Base-by-base conservation (phyloP, 1,140 invertebrate genomes). In the Polypedilum pembai region DNA sequence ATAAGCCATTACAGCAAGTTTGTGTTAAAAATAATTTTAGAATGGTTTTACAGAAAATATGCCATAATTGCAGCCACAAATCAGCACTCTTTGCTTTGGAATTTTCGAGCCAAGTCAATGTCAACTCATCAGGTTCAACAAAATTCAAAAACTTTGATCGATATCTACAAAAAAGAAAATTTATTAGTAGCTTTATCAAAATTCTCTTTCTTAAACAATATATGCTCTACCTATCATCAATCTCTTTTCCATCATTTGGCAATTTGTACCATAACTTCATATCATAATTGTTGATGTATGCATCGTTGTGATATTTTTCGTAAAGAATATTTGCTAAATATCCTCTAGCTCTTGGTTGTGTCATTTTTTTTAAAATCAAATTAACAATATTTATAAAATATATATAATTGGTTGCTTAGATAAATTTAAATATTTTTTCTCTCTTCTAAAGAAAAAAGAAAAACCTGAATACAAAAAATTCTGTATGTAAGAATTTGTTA, bases 1-100 rank as follows among this genome's bases (percentile, higher is more conserved):
- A 83, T 12, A 82, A 78, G 0, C 92, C 92, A 83, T 94, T 94
- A 63, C 92, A 88, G 45, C 90, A 90, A 3, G 92, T 94, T 78
- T 88, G 88, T 0, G 90, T 89, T 87, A 93, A 88, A 80, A 94
- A 93, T 78, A 86, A 85, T 74, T 86, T 85, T 1, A 94, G 82
- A 63, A 93, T 77, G 8, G 86, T 82, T 76, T 88, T 86, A 8
- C 87, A 86, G 20, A 93, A 40, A 4, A 87, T 85, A 80, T 92
- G 88, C 85, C 87, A 91, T 40, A 93, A 78, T 79, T 94, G 90
- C 18, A 86, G 86, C 78, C 92, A 86, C 76, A 92, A 80, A 81
- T 86, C 88, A 73, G 91, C 87, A 7, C 89, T 88, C 77, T 90
- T 87, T 69, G 87, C 84, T 78, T 86, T 85, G 73, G 90, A 87